Evolutionary conservation across 2,113 vertebrate species (phyloP).

Genomic region (Panthera uncia): DNA sequence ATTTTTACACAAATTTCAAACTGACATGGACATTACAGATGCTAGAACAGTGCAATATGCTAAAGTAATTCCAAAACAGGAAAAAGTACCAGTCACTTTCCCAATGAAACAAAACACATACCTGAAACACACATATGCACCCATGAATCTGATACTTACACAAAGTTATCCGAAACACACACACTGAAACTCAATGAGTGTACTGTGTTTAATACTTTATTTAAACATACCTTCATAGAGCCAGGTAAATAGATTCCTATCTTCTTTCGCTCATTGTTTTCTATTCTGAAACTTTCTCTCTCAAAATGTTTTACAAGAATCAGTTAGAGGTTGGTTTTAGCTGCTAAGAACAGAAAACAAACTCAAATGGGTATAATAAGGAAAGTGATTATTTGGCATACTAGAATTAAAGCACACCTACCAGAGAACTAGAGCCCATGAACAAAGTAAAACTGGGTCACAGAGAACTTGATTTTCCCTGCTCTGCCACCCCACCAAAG

Average conservation of each 20-base stretch:
- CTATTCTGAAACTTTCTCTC: background rate
- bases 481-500: background rate
- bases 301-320: background rate
- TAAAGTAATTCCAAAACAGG: background rate
- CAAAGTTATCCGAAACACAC: background rate
- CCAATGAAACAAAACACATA: background rate
- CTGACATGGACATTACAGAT: background rate
- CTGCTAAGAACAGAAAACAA: background rate
- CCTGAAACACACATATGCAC: background rate
- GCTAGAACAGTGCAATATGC: background rate
- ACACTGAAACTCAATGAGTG: background rate
- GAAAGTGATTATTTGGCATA: background rate
- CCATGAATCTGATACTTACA: background rate
- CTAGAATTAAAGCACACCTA: background rate
- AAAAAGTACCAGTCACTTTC: background rate
- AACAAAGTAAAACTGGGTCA: background rate
- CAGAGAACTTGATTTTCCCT: background rate
- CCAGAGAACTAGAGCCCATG: background rate
- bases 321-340: background rate
- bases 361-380: background rate
- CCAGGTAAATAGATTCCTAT: background rate
- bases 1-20: conserved; percentile 27
- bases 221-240: background rate
- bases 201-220: background rate
- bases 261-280: background rate